phyloP scores from a whole-genome alignment of 2,797 vertebrate genomes.

The Sarcophilus harrisii region DNA sequence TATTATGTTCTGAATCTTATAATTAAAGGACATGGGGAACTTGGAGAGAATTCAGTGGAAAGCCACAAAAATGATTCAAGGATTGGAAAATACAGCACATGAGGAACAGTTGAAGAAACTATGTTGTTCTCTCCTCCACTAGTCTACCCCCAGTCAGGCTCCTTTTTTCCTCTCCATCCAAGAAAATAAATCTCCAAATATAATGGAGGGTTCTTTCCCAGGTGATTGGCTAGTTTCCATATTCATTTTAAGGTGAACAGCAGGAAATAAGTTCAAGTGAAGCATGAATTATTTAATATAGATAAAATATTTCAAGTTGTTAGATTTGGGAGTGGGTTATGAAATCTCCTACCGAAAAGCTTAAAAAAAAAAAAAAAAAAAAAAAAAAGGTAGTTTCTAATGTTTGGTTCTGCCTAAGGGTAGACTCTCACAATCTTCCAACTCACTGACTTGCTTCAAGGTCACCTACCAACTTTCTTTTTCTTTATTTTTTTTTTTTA shows the following conservation, averaged over 20 bases:
- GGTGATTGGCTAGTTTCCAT: not conserved
- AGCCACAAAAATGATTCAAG: conserved; percentile 19
- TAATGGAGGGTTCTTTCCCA: conserved; percentile 9
- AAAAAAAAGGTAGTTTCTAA: conserved; percentile 37
- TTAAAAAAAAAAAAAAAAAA: conserved; percentile 13
- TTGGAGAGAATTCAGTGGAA: not conserved
- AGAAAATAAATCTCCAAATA: conserved; percentile 22
- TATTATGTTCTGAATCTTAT: not conserved
- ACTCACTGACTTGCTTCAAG: conserved; percentile 22
- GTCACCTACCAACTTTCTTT: not conserved
- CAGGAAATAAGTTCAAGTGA: conserved; percentile 13
- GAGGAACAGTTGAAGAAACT: conserved; percentile 10
- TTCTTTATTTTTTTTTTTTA: not conserved
- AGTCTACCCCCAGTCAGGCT: not conserved
- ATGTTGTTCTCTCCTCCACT: not conserved
- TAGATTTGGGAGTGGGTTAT: conserved; percentile 61
- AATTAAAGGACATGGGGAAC: conserved; percentile 10
- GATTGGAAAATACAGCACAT: conserved; percentile 5
- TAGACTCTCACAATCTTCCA: conserved; percentile 7
- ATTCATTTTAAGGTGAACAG: not conserved
- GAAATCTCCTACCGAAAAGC: conserved; percentile 41
- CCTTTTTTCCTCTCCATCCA: not conserved
- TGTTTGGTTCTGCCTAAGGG: conserved; percentile 46
- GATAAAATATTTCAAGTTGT: conserved; percentile 49
- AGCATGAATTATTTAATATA: conserved; percentile 61